phyloP scores from a whole-genome alignment of 2,888 invertebrate genomes.

The Megastigmus dorsalis region DNA sequence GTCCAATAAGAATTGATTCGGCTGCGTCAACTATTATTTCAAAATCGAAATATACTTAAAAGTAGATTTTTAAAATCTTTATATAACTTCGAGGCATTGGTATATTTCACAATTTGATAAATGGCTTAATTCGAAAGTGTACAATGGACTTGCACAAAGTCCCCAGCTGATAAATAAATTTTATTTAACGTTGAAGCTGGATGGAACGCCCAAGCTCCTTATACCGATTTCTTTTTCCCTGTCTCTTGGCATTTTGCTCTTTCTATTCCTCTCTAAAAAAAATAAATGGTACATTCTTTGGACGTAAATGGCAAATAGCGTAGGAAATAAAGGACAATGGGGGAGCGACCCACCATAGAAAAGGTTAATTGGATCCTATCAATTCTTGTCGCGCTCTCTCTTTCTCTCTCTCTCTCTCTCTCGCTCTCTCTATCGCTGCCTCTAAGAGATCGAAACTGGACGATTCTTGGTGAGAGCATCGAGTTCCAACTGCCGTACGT shows the following conservation, averaged over 20 bases:
- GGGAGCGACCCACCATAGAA: slow-evolving; percentile 62
- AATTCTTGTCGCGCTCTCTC: slow-evolving; percentile 64
- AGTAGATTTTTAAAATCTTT: too few relatives aligned
- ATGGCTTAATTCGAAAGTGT: background rate
- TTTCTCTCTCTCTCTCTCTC: too few relatives aligned
- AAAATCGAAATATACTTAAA: too few relatives aligned
- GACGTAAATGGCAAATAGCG: slow-evolving; percentile 34
- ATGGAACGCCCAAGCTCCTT: background rate
- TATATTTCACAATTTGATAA: too few relatives aligned
- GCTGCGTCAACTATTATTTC: too few relatives aligned
- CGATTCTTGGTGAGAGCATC: slow-evolving; percentile 49
- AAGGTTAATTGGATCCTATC: slow-evolving; percentile 69
- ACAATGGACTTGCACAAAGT: background rate
- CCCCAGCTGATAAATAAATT: background rate
- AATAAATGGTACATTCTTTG: background rate
- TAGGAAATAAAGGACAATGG: slow-evolving; percentile 61
- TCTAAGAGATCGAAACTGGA: slow-evolving; percentile 59
- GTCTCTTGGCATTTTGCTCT: too few relatives aligned
- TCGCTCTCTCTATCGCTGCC: background rate
- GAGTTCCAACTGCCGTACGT: slow-evolving; percentile 15
- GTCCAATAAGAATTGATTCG: too few relatives aligned
- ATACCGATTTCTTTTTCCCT: background rate
- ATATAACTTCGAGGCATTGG: too few relatives aligned
- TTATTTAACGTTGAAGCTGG: background rate
- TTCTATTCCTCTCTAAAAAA: background rate